Conservation (phyloP, 1,140 invertebrate genomes). For the Camponotus vicinus region DNA sequence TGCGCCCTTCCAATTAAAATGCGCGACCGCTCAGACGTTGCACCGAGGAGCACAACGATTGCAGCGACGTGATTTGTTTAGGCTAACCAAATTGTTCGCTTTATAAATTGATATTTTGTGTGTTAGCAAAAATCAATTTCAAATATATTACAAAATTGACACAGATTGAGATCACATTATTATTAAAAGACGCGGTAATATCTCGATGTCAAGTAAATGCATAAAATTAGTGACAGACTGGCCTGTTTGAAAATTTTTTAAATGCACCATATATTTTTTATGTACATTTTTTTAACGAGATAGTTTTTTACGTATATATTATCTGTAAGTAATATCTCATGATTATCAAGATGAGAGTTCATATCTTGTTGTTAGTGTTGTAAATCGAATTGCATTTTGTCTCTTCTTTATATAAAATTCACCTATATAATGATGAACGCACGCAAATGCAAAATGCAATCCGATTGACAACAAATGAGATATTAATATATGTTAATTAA, state of each 20-base stretch:
- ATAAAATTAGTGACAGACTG: no score
- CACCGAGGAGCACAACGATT: neutral
- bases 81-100: neutral
- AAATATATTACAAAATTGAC: neutral
- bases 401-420: neutral
- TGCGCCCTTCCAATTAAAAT: conserved; percentile 68
- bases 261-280: no score
- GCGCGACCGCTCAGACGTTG: conserved; percentile 45
- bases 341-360: no score
- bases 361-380: no score
- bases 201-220: no score
- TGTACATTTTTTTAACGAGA: no score
- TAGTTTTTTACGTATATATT: neutral
- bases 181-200: no score
- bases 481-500: neutral
- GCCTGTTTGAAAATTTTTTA: no score
- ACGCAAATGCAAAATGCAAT: neutral
- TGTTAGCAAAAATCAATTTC: neutral
- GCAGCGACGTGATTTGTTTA: conserved; percentile 19
- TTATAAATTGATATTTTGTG: neutral
- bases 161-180: neutral
- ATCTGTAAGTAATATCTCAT: neutral
- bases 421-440: neutral
- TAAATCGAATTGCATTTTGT: no score
- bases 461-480: neutral